phyloP scores from a whole-genome alignment of 2,797 vertebrate genomes.

The Bradypodion ventrale region DNA sequence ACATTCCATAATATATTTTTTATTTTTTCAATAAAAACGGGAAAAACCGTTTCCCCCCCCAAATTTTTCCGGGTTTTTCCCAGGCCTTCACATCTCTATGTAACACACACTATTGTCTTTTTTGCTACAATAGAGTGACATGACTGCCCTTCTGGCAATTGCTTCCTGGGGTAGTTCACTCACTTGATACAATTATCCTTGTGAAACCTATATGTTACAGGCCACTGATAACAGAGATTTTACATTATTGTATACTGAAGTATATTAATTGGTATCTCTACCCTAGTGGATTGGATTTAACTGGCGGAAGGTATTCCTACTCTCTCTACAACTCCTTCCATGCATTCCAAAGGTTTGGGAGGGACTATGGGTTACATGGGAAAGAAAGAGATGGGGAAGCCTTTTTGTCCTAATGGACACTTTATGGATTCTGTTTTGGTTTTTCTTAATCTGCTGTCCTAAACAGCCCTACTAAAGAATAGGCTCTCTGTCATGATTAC shows the following conservation, averaged over 20 bases:
- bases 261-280: not conserved
- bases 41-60: too few relatives aligned
- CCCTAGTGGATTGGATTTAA: not conserved
- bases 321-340: not conserved
- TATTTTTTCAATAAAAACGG: too few relatives aligned
- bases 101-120: not conserved
- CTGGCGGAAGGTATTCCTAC: not conserved
- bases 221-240: not conserved
- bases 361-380: not conserved
- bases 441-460: not conserved
- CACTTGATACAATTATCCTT: not conserved
- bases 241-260: too few relatives aligned
- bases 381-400: not conserved
- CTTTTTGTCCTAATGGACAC: not conserved
- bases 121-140: not conserved
- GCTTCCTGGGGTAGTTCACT: not conserved
- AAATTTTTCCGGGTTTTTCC: too few relatives aligned
- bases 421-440: not conserved
- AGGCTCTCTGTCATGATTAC: not conserved
- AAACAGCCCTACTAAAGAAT: too few relatives aligned
- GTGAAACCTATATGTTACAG: not conserved
- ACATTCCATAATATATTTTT: too few relatives aligned
- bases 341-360: not conserved
- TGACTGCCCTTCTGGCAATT: not conserved
- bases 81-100: too few relatives aligned